A percentile compares a stretch with the other conserved stretches of the same genome.
phyloP scores from a whole-genome alignment of 2,113 vertebrate species.

The Eubucco bourcierii region DNA sequence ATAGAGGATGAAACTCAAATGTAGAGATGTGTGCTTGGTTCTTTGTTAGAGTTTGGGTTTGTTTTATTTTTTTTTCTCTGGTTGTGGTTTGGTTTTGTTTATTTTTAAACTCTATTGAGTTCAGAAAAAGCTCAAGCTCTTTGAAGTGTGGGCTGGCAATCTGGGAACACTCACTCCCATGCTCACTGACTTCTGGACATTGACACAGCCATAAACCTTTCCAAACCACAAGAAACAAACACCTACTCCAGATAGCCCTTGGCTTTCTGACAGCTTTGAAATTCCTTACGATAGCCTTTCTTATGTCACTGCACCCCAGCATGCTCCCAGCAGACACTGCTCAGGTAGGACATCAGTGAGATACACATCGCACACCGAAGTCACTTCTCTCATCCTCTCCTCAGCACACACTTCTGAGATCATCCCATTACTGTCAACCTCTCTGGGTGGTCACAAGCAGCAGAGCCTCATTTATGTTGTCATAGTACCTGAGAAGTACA shows the following conservation, averaged over 20 bases:
- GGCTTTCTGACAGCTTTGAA: neutral
- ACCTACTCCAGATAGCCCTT: neutral
- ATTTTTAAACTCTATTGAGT: neutral
- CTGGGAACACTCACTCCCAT: neutral
- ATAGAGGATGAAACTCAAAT: neutral
- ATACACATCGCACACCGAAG: neutral
- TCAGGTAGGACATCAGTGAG: neutral
- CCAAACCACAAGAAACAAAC: neutral
- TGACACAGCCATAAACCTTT: neutral
- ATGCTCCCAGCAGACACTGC: neutral
- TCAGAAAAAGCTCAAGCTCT: neutral
- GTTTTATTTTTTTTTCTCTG: neutral
- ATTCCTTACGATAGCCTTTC: neutral
- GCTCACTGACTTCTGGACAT: neutral
- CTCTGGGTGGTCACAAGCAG: neutral
- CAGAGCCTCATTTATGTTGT: neutral
- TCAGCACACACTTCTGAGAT: neutral
- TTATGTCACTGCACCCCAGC: neutral
- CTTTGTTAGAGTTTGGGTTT: neutral
- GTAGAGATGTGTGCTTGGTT: neutral
- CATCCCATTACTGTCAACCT: neutral
- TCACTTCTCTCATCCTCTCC: neutral
- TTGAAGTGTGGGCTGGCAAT: neutral
- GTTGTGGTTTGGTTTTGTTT: neutral
- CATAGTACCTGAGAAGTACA: rapidly evolving